Conservation (phyloP, 2,888 invertebrate genomes). For the Beris chalybata region DNA sequence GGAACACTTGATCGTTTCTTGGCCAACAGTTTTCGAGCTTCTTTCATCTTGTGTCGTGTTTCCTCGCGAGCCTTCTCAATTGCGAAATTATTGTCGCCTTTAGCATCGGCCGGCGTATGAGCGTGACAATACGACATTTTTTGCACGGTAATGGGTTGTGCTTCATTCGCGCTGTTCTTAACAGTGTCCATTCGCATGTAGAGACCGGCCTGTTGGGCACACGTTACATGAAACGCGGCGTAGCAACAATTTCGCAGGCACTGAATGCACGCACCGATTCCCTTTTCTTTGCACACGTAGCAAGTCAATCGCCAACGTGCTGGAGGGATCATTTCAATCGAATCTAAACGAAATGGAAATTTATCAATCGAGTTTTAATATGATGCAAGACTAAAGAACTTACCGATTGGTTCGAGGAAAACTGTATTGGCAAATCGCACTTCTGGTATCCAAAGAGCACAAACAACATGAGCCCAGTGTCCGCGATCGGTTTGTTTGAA, state of each 20-base stretch:
- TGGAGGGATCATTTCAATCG: constrained; percentile 92
- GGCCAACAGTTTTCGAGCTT: constrained; percentile 82
- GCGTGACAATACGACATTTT: constrained; percentile 96
- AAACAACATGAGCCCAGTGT: constrained; percentile 99
- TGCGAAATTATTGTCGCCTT: constrained; percentile 60
- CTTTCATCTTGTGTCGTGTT: constrained; percentile 80
- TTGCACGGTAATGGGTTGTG: constrained; percentile 80
- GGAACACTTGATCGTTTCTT: constrained; percentile 89
- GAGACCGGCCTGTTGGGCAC: constrained; percentile 91
- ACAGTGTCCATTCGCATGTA: constrained; percentile 98
- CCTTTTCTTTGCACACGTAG: constrained; percentile 92
- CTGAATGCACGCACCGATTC: constrained; percentile 96
- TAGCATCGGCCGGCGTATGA: constrained; percentile 67
- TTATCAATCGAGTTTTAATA: constrained; percentile 6
- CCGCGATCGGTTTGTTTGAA: constrained; percentile 95
- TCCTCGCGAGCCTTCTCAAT: constrained; percentile 61
- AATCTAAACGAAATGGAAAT: constrained; percentile 62
- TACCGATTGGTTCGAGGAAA: constrained; percentile 92
- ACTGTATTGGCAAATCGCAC: constrained; percentile 97
- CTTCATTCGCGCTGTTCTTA: constrained; percentile 62
- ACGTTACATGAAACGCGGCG: constrained; percentile 98
- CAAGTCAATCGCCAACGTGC: constrained; percentile 97
- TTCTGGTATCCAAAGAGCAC: constrained; percentile 99
- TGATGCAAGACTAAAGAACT: constrained; percentile 41
- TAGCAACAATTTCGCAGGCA: constrained; percentile 96